Evolutionary conservation across 2,888 invertebrate genomes (phyloP), one percentile per base, ranked within the genome.

Genomic region (Penaeus monodon): DNA sequence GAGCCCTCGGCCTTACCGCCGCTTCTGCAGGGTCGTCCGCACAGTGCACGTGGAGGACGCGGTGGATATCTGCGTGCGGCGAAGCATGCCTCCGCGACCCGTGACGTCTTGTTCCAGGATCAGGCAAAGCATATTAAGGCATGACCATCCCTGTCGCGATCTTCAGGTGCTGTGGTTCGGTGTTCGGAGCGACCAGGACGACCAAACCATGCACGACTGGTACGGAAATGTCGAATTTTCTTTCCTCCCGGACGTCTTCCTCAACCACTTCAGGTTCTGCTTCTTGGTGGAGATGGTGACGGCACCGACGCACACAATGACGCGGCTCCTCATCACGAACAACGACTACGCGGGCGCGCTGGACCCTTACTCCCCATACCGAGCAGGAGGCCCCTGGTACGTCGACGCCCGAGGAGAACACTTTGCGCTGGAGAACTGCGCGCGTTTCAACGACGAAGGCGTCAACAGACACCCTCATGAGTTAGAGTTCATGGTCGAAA

Each of bases 401-500:
- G 20, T 78, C 12, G 78, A 44, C 33, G 4, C 70, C 17, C 14
- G 65, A 8, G 83, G 86, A 20, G 68, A 66, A 20, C 49, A 63
- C 68, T 33, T 27, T 12, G 68, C 12, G 10, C 33, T 86, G 64
- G n/a, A 6, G 4, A 73, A 86, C 49, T 86, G 86, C 65, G 49
- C n/a, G 22, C 78, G 86, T 2, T 86, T 57, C 78, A 86, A 86
- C 78, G 49, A 73, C n/a, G 38, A 70, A 17, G 86, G 86, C 1
- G 49, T 29, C 49, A 86, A 86, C 73, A 78, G 17, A 49, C 70
- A 83, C 14, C 79, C 79, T 12, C 82, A 86, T 64, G 64, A 44
- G n/a, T 29, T 86, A 17, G 86, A 86, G 49, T 83, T 86, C 20
- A 86, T 86, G 86, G 83, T 86, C 38, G 86, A 86, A 63, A 83